phyloP scores from a whole-genome alignment of 2,888 invertebrate genomes.

The Orthonychiurus folsomi region DNA sequence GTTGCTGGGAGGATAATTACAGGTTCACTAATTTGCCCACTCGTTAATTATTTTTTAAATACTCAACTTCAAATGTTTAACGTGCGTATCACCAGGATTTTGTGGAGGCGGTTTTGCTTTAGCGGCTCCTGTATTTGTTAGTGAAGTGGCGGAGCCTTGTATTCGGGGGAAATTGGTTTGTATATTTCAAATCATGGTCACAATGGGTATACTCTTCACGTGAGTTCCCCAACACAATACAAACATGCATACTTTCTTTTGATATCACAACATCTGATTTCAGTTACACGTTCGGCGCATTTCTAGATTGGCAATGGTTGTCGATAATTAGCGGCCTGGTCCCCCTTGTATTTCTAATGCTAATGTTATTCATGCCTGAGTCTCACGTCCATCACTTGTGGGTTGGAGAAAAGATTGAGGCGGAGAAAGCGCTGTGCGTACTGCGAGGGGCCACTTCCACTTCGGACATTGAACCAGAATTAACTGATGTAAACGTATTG shows the following conservation, averaged over 20 bases:
- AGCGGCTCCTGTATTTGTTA: slow-evolving; percentile 20
- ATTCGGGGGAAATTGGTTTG: slow-evolving; percentile 13
- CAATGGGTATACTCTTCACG: slow-evolving; percentile 32
- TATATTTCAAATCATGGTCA: slow-evolving; percentile 48
- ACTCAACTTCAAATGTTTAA: background rate
- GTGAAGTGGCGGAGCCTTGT: slow-evolving; percentile 15
- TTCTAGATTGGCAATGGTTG: slow-evolving; percentile 53
- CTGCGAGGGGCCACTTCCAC: slow-evolving; percentile 59
- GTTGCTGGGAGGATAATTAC: slow-evolving; percentile 46
- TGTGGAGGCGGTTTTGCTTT: slow-evolving; percentile 18
- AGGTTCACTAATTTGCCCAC: slow-evolving; percentile 18
- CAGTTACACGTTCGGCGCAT: slow-evolving; percentile 53
- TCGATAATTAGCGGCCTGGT: slow-evolving; percentile 58
- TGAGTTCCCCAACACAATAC: slow-evolving; percentile 40
- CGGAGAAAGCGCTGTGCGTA: slow-evolving; percentile 58
- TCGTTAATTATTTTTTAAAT: background rate
- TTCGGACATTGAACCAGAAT: slow-evolving; percentile 56
- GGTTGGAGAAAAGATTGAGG: slow-evolving; percentile 51
- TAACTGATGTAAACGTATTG: background rate
- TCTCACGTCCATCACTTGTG: slow-evolving; percentile 59
- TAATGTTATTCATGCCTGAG: slow-evolving; percentile 75
- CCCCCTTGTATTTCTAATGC: slow-evolving; percentile 59
- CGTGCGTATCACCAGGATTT: slow-evolving; percentile 4
- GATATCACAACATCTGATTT: background rate
- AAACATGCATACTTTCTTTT: too few relatives aligned